phyloP scores from a whole-genome alignment of 2,113 vertebrate genomes.

The Clarias gariepinus region DNA sequence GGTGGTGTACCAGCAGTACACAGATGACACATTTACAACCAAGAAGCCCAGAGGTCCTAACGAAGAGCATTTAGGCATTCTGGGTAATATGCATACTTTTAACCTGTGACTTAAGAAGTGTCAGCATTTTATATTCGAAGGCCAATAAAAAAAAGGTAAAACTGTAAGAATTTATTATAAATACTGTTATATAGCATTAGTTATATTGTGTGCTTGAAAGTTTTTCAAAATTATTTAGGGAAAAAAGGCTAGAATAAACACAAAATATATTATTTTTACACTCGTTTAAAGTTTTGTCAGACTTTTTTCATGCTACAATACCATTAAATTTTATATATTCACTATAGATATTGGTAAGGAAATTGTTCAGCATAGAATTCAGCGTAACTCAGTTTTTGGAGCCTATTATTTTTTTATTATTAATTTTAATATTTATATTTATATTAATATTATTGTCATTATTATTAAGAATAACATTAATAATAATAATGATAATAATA shows the following conservation, averaged over 20 bases:
- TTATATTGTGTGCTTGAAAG: not conserved
- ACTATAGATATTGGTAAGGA: not conserved
- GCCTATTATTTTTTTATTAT: not conserved
- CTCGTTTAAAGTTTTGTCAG: not conserved
- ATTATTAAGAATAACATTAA: no score
- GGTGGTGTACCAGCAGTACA: conserved; percentile 86
- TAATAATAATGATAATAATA: not conserved
- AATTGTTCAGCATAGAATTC: no score
- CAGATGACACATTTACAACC: conserved; percentile 75
- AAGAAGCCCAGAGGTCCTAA: conserved; percentile 68
- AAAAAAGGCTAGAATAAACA: not conserved
- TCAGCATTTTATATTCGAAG: not conserved
- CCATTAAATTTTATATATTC: not conserved
- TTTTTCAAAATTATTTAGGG: not conserved
- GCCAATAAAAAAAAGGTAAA: not conserved
- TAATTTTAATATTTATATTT: no score
- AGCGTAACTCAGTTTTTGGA: no score
- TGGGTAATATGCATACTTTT: conserved; percentile 72
- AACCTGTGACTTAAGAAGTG: not conserved
- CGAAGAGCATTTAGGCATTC: conserved; percentile 83
- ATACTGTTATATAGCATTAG: not conserved
- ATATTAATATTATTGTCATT: no score
- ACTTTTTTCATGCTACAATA: not conserved
- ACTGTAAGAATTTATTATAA: no score
- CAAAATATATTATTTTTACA: no score